Evolutionary conservation across 2,888 invertebrate genomes (phyloP), one percentile per base, ranked within the genome.

Genomic region (Sesia bembeciformis): DNA sequence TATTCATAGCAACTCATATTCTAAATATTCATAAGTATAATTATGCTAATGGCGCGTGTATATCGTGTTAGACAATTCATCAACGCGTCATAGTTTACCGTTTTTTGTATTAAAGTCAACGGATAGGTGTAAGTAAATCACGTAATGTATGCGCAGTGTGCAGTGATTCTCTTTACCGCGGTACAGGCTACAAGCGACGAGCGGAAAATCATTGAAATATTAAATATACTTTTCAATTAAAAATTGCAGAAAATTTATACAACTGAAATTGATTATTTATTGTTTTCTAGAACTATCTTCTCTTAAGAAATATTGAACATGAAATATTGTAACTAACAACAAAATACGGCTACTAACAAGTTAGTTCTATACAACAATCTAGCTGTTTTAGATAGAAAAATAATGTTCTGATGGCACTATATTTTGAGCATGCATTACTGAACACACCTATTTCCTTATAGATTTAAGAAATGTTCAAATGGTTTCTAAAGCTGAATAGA

Each of bases 61-160:
- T n/a, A n/a, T n/a, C 46, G 46, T 23, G 23, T 46, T 46, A 46
- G 46, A 46, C 23, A 46, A 46, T 46, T 46, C 46, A 46, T 46
- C 46, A 46, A 46, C 46, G 46, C 70, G 65, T 71, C 66, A 65
- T 63, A 67, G 61, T 53, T 64, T 62, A 65, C 62, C 54, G 60
- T 68, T 72, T 68, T 23, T 70, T 67, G 60, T 69, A 61, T 55
- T 59, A 55, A 56, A 61, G 60, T 59, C 64, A 62, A 58, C 62
- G 65, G 65, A 69, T 68, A 62, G 69, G 64, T 68, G 65, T 67
- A 73, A 66, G 62, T 46, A 74, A 72, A 70, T 64, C 67, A 60
- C 64, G 68, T 65, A 68, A 69, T 67, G 66, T 46, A 46, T 46
- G 46, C 46, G 5, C n/a, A 4, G 4, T 46, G 46, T 46, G 23